phyloP scores from a whole-genome alignment of 1,140 invertebrate species.

The Mylabris phalerata region DNA sequence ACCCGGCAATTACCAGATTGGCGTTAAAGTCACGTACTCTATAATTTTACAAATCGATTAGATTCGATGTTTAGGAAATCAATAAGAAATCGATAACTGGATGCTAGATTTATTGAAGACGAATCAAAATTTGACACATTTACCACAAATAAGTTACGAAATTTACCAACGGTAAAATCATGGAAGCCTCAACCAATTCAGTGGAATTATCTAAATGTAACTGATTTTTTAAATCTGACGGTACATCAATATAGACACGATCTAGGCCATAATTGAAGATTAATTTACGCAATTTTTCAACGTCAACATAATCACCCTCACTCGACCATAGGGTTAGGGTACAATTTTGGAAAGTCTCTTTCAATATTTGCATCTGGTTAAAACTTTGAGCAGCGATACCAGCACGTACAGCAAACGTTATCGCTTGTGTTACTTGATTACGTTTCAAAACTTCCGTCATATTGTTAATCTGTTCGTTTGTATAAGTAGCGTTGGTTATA shows the following conservation, averaged over 20 bases:
- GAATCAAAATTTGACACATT: too few species aligned
- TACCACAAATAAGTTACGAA: too few species aligned
- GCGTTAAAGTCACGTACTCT: too few species aligned
- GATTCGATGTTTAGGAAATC: neutral
- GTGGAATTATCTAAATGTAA: conserved; percentile 42
- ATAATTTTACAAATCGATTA: neutral
- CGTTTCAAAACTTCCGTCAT: conserved; percentile 63
- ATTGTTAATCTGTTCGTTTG: conserved; percentile 55
- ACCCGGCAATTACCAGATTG: too few species aligned
- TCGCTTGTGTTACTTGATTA: conserved; percentile 47
- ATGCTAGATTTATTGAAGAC: too few species aligned
- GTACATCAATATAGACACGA: conserved; percentile 64
- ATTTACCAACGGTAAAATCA: neutral
- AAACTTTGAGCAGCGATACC: conserved; percentile 60
- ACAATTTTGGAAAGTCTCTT: conserved; percentile 46
- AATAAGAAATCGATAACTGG: too few species aligned
- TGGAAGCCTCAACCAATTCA: too few species aligned
- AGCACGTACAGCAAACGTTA: conserved; percentile 80
- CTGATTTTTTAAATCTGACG: conserved; percentile 47
- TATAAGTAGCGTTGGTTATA: conserved; percentile 55
- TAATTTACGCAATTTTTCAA: conserved; percentile 50
- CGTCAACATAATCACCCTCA: conserved; percentile 54
- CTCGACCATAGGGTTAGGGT: conserved; percentile 70
- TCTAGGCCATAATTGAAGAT: conserved; percentile 56
- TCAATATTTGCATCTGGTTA: conserved; percentile 46